Conservation (phyloP, 2,888 invertebrate species). For the Schrankia costaestrigalis region DNA sequence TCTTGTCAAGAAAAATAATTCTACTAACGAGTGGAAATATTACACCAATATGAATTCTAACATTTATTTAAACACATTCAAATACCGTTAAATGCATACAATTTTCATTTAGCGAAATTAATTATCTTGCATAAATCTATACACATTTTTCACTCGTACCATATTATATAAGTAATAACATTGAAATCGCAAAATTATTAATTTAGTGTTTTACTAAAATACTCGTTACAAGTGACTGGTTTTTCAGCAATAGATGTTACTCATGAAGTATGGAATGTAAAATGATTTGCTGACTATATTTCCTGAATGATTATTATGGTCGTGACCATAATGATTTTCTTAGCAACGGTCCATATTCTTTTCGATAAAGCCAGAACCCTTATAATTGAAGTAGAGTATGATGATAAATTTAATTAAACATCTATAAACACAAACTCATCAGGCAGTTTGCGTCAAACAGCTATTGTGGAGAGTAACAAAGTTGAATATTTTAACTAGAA, state of each 20-base stretch:
- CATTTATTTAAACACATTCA: slow-evolving; percentile 40
- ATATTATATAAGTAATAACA: slow-evolving; percentile 25
- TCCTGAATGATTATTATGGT: neutral
- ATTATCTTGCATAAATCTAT: slow-evolving; percentile 31
- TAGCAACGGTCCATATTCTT: slow-evolving; percentile 15
- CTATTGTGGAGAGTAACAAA: slow-evolving; percentile 39
- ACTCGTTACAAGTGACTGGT: slow-evolving; percentile 25
- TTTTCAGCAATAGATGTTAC: slow-evolving; percentile 35
- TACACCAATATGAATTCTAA: slow-evolving; percentile 44
- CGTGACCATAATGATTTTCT: slow-evolving; percentile 5
- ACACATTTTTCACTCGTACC: slow-evolving; percentile 35
- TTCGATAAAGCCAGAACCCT: too few species aligned
- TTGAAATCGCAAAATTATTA: slow-evolving; percentile 26
- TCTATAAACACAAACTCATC: too few species aligned
- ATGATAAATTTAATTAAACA: too few species aligned
- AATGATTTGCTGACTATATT: slow-evolving; percentile 29
- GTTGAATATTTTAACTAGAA: too few species aligned
- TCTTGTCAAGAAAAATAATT: slow-evolving; percentile 34
- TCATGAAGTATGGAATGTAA: slow-evolving; percentile 33
- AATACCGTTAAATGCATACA: slow-evolving; percentile 38
- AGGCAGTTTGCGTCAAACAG: slow-evolving; percentile 24
- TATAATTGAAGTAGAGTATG: too few species aligned
- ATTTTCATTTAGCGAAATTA: slow-evolving; percentile 26
- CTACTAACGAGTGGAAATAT: slow-evolving; percentile 38
- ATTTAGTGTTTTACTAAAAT: slow-evolving; percentile 28